Percentiles rank a stretch among this genome's conserved stretches.
Conservation (phyloP, 2,113 vertebrate genomes). For the Oreotrochilus melanogaster region DNA sequence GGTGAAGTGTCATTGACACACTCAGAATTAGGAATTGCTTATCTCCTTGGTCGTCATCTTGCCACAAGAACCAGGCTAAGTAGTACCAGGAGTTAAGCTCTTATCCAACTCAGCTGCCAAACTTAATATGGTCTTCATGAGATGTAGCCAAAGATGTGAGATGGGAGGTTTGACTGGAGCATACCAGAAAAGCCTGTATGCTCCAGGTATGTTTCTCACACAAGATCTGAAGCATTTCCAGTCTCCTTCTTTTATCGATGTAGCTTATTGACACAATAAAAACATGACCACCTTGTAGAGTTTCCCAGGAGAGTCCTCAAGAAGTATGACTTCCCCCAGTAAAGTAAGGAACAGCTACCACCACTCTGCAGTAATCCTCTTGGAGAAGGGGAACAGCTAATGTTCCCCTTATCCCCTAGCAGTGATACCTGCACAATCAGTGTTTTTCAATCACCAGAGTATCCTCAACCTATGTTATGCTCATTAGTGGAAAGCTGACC, state of each 20-base stretch:
- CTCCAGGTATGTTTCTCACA: fast-evolving
- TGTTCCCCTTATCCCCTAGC: not conserved
- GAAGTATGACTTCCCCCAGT: fast-evolving
- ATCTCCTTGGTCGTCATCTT: not conserved
- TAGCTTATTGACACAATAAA: not conserved
- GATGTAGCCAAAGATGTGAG: fast-evolving
- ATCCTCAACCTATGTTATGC: not conserved
- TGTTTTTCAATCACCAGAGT: not conserved
- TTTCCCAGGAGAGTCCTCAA: not conserved
- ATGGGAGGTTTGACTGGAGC: not conserved
- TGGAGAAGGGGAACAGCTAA: not conserved
- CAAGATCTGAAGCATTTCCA: not conserved
- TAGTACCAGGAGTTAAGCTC: not conserved
- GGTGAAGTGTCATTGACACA: fast-evolving
- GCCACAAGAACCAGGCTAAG: not conserved
- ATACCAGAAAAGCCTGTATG: fast-evolving
- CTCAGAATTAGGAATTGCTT: not conserved
- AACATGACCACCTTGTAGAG: not conserved
- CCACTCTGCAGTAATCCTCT: not conserved
- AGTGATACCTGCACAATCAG: not conserved
- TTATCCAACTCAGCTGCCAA: not conserved
- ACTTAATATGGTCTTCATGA: not conserved
- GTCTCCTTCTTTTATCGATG: not conserved
- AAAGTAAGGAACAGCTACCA: not conserved
- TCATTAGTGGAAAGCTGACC: not conserved